Conservation (phyloP, 2,888 invertebrate genomes). For the Ennomos fuscantarius region DNA sequence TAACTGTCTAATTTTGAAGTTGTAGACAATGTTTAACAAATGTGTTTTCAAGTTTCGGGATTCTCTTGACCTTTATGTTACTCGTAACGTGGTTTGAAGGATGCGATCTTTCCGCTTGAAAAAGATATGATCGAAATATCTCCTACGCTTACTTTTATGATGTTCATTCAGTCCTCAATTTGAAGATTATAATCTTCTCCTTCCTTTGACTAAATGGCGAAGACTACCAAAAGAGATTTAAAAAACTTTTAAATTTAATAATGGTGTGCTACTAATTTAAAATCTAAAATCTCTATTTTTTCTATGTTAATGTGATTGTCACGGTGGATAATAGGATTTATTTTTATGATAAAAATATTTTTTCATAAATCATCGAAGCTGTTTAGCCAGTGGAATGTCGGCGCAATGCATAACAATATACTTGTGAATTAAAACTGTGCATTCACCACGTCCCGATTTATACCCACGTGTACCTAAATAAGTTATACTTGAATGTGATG, state of each 20-base stretch:
- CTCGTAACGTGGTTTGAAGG: neutral
- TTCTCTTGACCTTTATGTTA: conserved; percentile 1
- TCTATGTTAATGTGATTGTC: too few species aligned
- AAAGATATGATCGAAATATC: conserved; percentile 1
- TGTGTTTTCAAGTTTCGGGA: neutral
- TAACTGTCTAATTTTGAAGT: conserved; percentile 32
- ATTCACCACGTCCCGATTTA: too few species aligned
- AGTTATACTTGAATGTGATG: conserved; percentile 13
- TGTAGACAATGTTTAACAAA: conserved; percentile 2
- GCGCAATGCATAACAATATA: too few species aligned
- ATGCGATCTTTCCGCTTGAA: neutral
- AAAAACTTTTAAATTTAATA: too few species aligned
- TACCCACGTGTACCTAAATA: neutral
- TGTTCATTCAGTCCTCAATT: neutral
- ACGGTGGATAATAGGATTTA: too few species aligned
- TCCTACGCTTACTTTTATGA: neutral
- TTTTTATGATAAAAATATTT: neutral
- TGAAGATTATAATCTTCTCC: too few species aligned
- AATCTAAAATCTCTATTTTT: too few species aligned
- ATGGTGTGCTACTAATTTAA: too few species aligned
- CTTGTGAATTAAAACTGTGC: too few species aligned
- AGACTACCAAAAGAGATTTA: too few species aligned
- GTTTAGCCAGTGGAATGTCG: neutral
- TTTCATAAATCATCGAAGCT: neutral
- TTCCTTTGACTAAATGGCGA: too few species aligned